Evolutionary conservation across 2,113 vertebrate genomes (phyloP).

Genomic region (Crotalus tigris): DNA sequence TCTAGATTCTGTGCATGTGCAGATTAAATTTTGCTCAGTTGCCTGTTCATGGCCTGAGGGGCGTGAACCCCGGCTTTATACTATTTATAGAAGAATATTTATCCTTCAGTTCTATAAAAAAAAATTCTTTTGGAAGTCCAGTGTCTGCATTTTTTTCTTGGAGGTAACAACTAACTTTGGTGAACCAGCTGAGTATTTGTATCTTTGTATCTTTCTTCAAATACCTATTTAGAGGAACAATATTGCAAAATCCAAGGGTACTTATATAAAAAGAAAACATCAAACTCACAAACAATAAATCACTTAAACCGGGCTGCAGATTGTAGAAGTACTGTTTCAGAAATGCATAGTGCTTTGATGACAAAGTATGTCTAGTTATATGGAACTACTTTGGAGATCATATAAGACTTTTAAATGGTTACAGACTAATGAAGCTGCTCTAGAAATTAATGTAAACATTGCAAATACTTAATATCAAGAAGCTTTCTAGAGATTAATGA

Average conservation of each 20-base stretch:
- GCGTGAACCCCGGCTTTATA: not conserved
- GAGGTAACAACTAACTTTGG: not conserved
- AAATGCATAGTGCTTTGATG: not conserved
- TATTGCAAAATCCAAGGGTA: not conserved
- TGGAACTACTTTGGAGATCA: not conserved
- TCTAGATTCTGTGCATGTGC: too few relatives aligned
- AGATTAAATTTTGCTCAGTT: too few relatives aligned
- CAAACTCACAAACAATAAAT: not conserved
- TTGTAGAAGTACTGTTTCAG: not conserved
- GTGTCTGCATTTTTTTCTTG: not conserved
- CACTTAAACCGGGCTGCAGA: not conserved
- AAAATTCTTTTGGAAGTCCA: not conserved
- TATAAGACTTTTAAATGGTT: not conserved
- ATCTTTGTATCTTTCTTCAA: not conserved
- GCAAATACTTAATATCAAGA: not conserved
- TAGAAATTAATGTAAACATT: not conserved
- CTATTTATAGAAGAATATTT: not conserved
- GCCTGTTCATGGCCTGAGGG: not conserved
- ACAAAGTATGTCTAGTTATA: not conserved
- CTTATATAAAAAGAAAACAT: not conserved
- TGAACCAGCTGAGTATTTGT: not conserved
- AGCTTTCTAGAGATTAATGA: not conserved
- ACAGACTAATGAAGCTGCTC: not conserved
- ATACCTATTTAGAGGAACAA: not conserved
- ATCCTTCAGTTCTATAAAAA: not conserved